Evolutionary conservation across 2,888 invertebrate species (phyloP).

Genomic region (Balanococcus diminutus): DNA sequence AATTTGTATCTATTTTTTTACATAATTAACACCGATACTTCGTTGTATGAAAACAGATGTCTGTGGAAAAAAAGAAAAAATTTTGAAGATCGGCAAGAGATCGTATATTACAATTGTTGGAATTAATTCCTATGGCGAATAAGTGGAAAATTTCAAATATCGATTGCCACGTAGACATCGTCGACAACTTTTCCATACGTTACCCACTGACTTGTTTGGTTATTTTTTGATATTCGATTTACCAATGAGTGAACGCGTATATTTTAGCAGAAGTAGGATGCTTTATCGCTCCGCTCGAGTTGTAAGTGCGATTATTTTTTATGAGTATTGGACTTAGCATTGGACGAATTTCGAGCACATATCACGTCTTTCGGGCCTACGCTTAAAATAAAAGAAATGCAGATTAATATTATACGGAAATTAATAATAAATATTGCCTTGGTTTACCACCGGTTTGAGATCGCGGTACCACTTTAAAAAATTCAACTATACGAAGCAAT

Average conservation of each 20-base stretch:
- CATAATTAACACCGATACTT: background rate
- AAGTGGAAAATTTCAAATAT: background rate
- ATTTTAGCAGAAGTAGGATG: background rate
- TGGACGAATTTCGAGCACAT: background rate
- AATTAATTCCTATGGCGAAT: background rate
- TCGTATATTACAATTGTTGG: background rate
- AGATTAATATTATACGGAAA: background rate
- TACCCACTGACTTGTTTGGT: background rate
- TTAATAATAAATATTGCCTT: conserved; percentile 37
- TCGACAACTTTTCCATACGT: background rate
- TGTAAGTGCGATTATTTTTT: background rate
- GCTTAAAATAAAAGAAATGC: background rate
- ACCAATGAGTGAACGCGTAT: background rate
- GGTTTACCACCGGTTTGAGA: conserved; percentile 44
- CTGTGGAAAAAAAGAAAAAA: background rate
- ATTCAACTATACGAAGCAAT: conserved; percentile 42
- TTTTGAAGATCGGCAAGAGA: background rate
- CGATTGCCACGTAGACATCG: background rate
- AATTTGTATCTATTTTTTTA: background rate
- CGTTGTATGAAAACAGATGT: background rate
- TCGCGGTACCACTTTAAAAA: conserved; percentile 39
- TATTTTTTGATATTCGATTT: background rate
- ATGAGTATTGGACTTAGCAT: background rate
- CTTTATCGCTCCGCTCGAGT: background rate
- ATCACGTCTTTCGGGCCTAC: background rate